Base-by-base conservation (phyloP, 2,113 vertebrate species). In the Sceloporus tristichus region DNA sequence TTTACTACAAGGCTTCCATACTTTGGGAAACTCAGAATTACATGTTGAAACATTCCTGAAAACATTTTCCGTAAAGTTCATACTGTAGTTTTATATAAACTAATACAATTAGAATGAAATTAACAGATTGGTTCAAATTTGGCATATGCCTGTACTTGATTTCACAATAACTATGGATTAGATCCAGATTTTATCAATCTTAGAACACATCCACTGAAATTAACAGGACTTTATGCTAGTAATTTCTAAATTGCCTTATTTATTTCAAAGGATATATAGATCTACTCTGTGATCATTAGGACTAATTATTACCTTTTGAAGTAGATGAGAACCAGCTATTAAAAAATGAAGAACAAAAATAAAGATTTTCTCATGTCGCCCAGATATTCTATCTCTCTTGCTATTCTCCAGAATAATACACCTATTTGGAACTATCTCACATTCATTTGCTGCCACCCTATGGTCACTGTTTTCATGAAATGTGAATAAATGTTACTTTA, bases 371-470 rank as follows among this genome's bases (percentile, higher is more conserved):
- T 66, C 84, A 77, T 48, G 10, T 34, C 71, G 18, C n/a, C 70
- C 65, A 23, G 42, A 54, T 34, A 10, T 70, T 79, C 77, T 68
- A 66, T 48, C 23, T 23, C n/a, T 86, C 10, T 11, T 74, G 70
- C 23, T 84, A 18, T 79, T 54, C 21, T 54, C 21, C n/a, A 70
- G 59, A 27, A 66, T 27, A 79, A 70, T 70, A 14, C 27, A 76
- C n/a, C 19, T 34, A 87, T 25, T 3, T 0, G 25, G 34, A 76
- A 85, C 4, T 77, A 84, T 78, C 25, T 62, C 89, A 84, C 82
- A 93, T 94, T 90, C 62, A 40, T 90, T 86, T 95, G 91, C 86
- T 93, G 93, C 93, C 95, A 91, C 90, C 94, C 19, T 38, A 90
- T 91, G 95, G 95, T 65, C 82, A 62, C 27, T 91, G 68, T 73